Evolutionary conservation across 2,888 invertebrate species (phyloP), one percentile per base, ranked within the genome.

Genomic region (Scrobipalpa costella): DNA sequence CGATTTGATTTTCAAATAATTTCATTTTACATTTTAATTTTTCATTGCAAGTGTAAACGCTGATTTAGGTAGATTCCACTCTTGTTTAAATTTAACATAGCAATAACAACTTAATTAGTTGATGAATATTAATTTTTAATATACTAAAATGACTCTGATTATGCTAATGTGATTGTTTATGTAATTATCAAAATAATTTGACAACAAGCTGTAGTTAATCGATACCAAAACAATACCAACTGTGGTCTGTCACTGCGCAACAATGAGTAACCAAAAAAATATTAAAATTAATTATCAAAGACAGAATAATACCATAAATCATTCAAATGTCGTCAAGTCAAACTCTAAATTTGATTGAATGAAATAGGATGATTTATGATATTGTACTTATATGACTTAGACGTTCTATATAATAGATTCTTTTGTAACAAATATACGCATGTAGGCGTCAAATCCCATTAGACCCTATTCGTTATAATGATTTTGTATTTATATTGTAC

Each of bases 241-340:
- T 27, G 27, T 19, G 2, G 13, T 19, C 50, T 19, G 50, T 52
- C 50, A 52, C 21, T 19, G 50, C 7, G 44, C 21, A 59, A 6
- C 13, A 19, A 47, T 44, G 17, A 33, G 13, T 44, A 27, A 15
- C 15, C 33, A 44, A 62, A 59, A 59, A 27, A 40, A 47, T 21
- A 59, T 59, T 58, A 40, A 58, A 58, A 59, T 59, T 59, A 59
- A 58, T 58, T 59, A 19, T 40, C 40, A 15, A 59, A 44, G 40
- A 47, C 27, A 59, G 21, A 59, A 59, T 44, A 59, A 21, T 13
- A 38, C 27, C 59, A 44, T 44, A 59, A 7, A 59, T 59, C 59
- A 59, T 21, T 59, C 19, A 38, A 15, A 57, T 15, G 36, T 57
- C 36, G 36, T 36, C 49, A 49, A 55, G 55, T 34, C 55, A 55